phyloP scores from a whole-genome alignment of 2,797 vertebrate species.

The Rhodeus uyekii region DNA sequence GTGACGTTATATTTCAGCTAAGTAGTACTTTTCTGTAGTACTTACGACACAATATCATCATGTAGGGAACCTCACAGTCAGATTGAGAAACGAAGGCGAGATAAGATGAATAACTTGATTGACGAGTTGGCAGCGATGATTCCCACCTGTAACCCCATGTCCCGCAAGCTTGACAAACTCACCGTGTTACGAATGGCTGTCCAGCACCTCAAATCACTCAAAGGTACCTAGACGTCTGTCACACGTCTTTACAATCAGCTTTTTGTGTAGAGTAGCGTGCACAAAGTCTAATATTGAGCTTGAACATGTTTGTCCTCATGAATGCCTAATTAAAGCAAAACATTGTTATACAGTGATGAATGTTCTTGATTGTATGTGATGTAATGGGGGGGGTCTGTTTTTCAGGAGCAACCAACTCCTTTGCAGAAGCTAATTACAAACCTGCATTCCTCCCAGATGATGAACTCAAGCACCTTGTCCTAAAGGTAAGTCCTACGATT shows the following conservation, averaged over 20 bases:
- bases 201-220: constrained; percentile 89
- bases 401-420: constrained; percentile 83
- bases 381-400: constrained; percentile 27
- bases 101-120: constrained; percentile 95
- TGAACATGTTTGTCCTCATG: background rate
- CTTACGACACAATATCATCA: background rate
- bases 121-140: constrained; percentile 93
- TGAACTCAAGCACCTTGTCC: constrained; percentile 89
- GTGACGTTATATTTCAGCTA: background rate
- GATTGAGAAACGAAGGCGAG: constrained; percentile 91
- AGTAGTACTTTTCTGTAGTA: background rate
- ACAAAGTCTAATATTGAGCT: background rate
- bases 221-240: constrained; percentile 73
- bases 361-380: background rate
- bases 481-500: constrained; percentile 79
- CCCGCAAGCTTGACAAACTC: constrained; percentile 91
- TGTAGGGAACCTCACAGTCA: constrained; percentile 93
- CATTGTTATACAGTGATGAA: background rate
- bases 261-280: background rate
- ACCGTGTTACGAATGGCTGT: constrained; percentile 93
- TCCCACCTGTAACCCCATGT: constrained; percentile 87
- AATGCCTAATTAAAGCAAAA: background rate
- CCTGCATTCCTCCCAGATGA: constrained; percentile 91
- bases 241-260: background rate
- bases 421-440: constrained; percentile 83